Evolutionary conservation across 2,888 invertebrate species (phyloP), one percentile per base, ranked within the genome.

Genomic region (Mythimna albipuncta): DNA sequence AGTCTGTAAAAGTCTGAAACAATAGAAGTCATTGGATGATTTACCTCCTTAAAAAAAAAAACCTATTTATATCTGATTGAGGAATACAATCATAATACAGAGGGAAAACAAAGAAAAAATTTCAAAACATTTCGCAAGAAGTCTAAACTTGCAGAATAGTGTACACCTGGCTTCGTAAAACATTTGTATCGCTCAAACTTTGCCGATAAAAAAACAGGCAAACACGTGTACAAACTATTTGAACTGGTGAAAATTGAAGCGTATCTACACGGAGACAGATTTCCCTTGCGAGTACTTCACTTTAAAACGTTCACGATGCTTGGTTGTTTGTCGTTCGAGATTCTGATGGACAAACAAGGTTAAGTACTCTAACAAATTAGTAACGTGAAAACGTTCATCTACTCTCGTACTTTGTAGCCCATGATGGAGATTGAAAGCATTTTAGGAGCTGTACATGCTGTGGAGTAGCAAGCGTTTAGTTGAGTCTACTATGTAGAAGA

Each of bases 251-350:
- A 84, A 82, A 84, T 81, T 78, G 78, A 79, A 81, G 81, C 70
- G 52, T 82, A 65, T 77, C 77, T 77, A 79, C 77, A 71, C 68
- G 57, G 44, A 54, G 69, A 44, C 64, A 83, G 81, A 86, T 86
- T 86, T 86, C 86, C 86, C 88, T 64, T 9, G 86, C 57, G 88
- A 73, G 77, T 81, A 68, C 76, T 86, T 74, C 75, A 62, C 69
- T 80, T 86, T 80, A 84, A 81, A 86, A 81, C 79, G 81, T 84
- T 79, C 80, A 81, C 85, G 77, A 75, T 69, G 66, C 76, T 79
- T 70, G 77, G 85, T 75, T 82, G 86, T 87, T 81, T 72, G 81
- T 82, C 75, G 79, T 79, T 86, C 79, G 74, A 82, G 75, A 77
- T 82, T 71, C 84, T 84, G 76, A 81, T 86, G 63, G 74, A 65